Base-by-base conservation (phyloP, 2,888 invertebrate genomes). In the Eristalinus aeneus region DNA sequence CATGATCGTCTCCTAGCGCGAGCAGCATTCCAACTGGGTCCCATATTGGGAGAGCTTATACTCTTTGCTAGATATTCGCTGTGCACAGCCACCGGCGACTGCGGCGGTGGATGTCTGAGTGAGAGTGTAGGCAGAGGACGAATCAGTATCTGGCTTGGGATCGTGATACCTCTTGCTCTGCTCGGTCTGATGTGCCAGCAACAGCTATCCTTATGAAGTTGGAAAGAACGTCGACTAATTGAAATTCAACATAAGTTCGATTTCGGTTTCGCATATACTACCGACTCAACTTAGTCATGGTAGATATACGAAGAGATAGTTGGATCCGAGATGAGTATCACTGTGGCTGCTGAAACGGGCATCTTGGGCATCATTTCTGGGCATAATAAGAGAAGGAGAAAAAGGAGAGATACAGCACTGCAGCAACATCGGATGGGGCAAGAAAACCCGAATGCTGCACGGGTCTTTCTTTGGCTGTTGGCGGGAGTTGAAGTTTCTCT, bases 191-290 rank as follows among this genome's bases (percentile, higher is more conserved):
- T 68, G 53, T 54, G 16, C 72, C n/a, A 20, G 63, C 71, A 67
- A 71, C 27, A 61, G 63, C 84, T 73, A 77, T 84, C 87, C 84
- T 83, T 85, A 72, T 87, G 87, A 73, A 87, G 79, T 71, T 84
- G 78, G 23, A 84, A 80, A 82, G 87, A 83, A 80, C 77, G 84
- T 73, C 87, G 89, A 88, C 89, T 89, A 89, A 89, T 89, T 89
- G 89, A 89, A 89, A 89, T 89, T 89, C 89, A 88, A 88, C 88
- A 85, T 83, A 88, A 88, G 88, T 88, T 78, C 86, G 77, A 78
- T 86, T 88, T 85, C 77, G 77, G 88, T 81, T 78, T 80, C 81
- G 85, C 80, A 85, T 85, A 81, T 76, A 86, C 86, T 78, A 86
- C 86, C 61, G 74, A 46, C 77, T 86, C 86, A 74, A 74, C 86